Evolutionary conservation across 2,797 vertebrate genomes (phyloP).

Genomic region (Thripadectes ignobilis): DNA sequence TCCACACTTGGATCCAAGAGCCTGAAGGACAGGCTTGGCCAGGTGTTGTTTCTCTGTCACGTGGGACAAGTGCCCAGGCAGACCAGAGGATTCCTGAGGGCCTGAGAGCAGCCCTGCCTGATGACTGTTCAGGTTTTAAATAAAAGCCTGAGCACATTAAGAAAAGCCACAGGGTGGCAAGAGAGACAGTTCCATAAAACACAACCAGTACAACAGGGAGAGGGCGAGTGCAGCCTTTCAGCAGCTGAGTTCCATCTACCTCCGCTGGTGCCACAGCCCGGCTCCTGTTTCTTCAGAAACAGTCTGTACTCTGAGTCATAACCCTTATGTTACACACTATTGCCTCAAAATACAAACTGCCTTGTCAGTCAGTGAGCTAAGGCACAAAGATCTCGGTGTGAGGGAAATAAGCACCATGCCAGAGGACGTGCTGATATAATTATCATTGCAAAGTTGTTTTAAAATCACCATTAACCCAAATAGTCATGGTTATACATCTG

Average conservation of each 20-base stretch:
- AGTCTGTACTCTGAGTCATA: neutral
- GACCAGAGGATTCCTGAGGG: neutral
- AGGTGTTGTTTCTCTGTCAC: neutral
- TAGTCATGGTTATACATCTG: neutral
- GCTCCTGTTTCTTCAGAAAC: neutral
- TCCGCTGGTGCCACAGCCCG: neutral
- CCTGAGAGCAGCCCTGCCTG: neutral
- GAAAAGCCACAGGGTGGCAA: neutral
- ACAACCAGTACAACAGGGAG: neutral
- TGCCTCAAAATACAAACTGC: neutral
- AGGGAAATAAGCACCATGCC: neutral
- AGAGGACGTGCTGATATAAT: neutral
- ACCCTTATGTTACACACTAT: neutral
- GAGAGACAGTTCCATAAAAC: neutral
- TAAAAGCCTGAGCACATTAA: neutral
- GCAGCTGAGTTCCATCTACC: neutral
- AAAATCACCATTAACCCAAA: neutral
- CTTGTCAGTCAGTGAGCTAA: neutral
- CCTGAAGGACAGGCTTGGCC: neutral
- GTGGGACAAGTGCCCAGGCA: rapidly evolving
- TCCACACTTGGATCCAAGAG: neutral
- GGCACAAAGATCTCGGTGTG: neutral
- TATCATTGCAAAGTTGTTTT: neutral
- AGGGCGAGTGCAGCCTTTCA: rapidly evolving
- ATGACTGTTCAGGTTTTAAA: neutral